Conservation (phyloP, 1,140 invertebrate genomes). For the Hylaeus volcanicus region DNA sequence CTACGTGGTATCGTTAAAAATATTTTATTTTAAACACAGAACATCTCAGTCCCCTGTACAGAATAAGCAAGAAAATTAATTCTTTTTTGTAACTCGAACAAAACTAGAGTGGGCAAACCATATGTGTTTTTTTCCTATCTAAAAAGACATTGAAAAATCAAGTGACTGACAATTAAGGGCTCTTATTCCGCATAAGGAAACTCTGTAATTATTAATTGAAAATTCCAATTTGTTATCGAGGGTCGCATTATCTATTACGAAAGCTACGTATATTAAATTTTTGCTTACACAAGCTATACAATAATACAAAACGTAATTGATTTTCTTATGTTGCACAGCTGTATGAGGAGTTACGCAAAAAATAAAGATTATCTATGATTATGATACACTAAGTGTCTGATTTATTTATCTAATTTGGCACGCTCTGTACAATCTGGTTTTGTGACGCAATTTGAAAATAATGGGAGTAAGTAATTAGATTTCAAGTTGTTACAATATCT, state of each 20-base stretch:
- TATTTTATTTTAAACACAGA: conserved; percentile 34
- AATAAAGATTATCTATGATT: conserved; percentile 58
- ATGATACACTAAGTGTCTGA: conserved; percentile 30
- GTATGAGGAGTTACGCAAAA: conserved; percentile 52
- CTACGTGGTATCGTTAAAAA: conserved; percentile 39
- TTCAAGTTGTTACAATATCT: conserved; percentile 31
- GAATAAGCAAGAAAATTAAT: conserved; percentile 38
- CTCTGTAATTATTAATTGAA: conserved; percentile 69
- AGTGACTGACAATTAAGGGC: conserved; percentile 59
- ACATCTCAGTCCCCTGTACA: conserved; percentile 2
- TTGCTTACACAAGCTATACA: conserved; percentile 37
- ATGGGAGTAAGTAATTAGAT: conserved; percentile 17
- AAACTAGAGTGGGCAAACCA: conserved; percentile 44
- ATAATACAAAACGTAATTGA: conserved; percentile 44
- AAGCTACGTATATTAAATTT: conserved; percentile 52
- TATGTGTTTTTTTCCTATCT: conserved; percentile 59
- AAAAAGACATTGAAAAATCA: conserved; percentile 51
- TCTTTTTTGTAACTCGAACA: conserved; percentile 45
- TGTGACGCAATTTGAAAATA: conserved; percentile 2
- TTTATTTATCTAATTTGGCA: conserved; percentile 21
- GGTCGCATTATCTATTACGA: conserved; percentile 67
- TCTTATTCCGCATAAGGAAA: conserved; percentile 48
- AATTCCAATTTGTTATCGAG: conserved; percentile 61
- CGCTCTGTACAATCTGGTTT: conserved; percentile 28
- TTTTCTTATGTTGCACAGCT: conserved; percentile 56